Percentiles rank a stretch among this genome's conserved stretches.
Evolutionary conservation across 2,888 invertebrate genomes (phyloP).

Genomic region (Acanthoscelides obtectus): DNA sequence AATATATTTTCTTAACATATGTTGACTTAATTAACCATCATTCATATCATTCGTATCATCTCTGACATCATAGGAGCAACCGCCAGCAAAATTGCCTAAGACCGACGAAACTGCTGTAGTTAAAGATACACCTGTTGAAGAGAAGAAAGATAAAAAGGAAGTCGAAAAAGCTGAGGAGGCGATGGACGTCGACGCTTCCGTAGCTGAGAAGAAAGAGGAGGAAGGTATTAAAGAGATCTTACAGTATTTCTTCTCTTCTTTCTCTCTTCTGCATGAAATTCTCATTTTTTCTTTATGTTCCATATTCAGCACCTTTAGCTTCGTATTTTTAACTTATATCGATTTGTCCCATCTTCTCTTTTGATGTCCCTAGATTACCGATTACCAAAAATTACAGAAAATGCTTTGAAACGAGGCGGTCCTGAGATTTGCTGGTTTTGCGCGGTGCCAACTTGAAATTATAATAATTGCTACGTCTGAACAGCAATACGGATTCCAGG

Average conservation of each 20-base stretch:
- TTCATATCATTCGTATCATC: background rate
- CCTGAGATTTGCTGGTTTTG: no score
- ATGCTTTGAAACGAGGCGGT: no score
- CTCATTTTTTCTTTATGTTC: background rate
- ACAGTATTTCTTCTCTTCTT: background rate
- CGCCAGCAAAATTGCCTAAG: slow-evolving; percentile 55
- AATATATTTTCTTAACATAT: slow-evolving; percentile 3
- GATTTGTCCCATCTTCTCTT: no score
- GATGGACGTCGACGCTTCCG: slow-evolving; percentile 24
- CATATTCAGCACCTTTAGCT: no score
- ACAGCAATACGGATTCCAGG: no score
- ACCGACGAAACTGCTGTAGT: slow-evolving; percentile 37
- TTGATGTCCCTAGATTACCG: no score
- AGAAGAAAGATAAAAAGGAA: slow-evolving; percentile 11
- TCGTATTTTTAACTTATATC: no score
- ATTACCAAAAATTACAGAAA: no score
- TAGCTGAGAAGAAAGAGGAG: slow-evolving; percentile 20
- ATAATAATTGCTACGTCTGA: no score
- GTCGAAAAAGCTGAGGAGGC: slow-evolving; percentile 22
- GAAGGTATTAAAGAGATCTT: background rate
- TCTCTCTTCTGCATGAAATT: background rate
- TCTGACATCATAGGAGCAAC: slow-evolving; percentile 34
- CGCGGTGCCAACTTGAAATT: no score
- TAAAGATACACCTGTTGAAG: slow-evolving; percentile 18
- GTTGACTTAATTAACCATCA: slow-evolving; percentile 3